Evolutionary conservation across 1,140 invertebrate species (phyloP), one percentile per base, ranked within the genome.

Genomic region (Latrodectus geometricus): DNA sequence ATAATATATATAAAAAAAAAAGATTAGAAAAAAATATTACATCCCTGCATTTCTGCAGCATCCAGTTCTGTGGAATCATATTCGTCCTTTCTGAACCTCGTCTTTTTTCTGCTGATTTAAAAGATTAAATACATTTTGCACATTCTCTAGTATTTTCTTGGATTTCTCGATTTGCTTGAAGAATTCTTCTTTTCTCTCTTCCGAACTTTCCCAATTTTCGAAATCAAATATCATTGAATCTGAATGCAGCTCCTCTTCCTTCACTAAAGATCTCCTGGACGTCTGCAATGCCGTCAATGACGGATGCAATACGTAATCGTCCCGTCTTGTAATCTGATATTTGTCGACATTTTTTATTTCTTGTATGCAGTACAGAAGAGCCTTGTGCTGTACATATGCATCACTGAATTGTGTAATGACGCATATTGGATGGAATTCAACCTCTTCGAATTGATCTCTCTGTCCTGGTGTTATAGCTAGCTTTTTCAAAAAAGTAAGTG

Each of bases 81-180:
- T 35, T 35, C 35, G 5, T 35, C 2, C 35, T 5, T 35, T 35
- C 35, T 35, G 35, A 35, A 3, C 35, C 35, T 35, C 35, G 5
- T 70, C 21, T 23, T 72, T 54, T 21, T 56, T 73, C 17, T 20
- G 50, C 56, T 81, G 79, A 8, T 50, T 70, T 7, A 81, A 50
- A n/a, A 72, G 23, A 56, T 56, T 20, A 14, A 81, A 81, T 15
- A 81, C 68, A 8, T 48, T 52, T 61, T 72, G 11, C 12, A 73
- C 66, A 21, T 70, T 17, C 35, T 81, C 68, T 7, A 72, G 68
- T 81, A 72, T 81, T 56, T 81, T 72, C 69, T 35, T 81, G 3
- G 79, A 72, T 35, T 23, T 17, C 56, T 72, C 79, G 3, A 81
- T 72, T 9, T 81, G 14, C 8, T 35, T 17, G 9, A 48, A n/a